Base-by-base conservation (phyloP, 2,113 vertebrate genomes). In the Hystrix brachyura region DNA sequence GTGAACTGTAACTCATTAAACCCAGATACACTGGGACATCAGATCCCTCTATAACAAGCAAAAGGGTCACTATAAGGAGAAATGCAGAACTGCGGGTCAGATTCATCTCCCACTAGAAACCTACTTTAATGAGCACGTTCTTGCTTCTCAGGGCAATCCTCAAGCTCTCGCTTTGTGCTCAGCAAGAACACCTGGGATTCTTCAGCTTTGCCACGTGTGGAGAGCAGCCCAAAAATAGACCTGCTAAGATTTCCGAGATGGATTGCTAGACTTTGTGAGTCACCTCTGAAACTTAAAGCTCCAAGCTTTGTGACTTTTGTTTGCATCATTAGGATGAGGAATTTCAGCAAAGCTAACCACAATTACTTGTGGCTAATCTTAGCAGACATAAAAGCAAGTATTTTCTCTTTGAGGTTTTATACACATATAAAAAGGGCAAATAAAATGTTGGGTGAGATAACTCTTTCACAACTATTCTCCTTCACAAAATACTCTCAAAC, bases 111-210 rank as follows among this genome's bases (percentile, higher is more conserved):
- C 94, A 98, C 89, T 86, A 97, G 98, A 97, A 98, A 97, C 93
- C 23, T 79, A 96, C 98, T 98, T 98, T 99, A 99, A 99, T 98
- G 98, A 99, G 98, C 87, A 59, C 4, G 4, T 96, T 97, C 93
- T 27, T 95, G 98, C 4, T 1, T 98, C 97, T 57, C 82, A 83
- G 97, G 97, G 98, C 97, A 97, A 53, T 95, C 97, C 96, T 97
- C 85, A 17, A 74, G 27, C 71, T 71, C 96, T 97, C 29, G 0
- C 96, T 89, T 93, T 27, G 57, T 94, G 87, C 96, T 85, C 88
- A 89, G 95, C 32, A 85, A 97, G 97, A 98, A 97, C 97, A 98
- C 98, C 96, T 98, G 98, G 97, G 98, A 98, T 80, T 96, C 95
- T 98, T 98, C 95, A 93, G 94, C 13, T 74, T 98, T 83, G 90